Base-by-base conservation (phyloP, 2,888 invertebrate genomes). In the Drosophila melanosoma region DNA sequence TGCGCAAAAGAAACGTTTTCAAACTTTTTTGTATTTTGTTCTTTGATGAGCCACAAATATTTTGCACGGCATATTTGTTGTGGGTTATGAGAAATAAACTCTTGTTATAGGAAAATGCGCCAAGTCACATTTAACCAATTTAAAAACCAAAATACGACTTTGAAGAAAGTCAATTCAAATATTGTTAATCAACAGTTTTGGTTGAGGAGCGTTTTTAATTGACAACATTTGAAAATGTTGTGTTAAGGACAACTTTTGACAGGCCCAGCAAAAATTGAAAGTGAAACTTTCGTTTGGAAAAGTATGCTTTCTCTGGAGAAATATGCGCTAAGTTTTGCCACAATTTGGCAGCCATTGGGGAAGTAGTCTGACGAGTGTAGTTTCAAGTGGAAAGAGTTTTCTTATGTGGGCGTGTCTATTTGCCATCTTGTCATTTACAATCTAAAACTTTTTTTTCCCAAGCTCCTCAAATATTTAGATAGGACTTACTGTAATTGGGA, bases 161-260 rank as follows among this genome's bases (percentile, higher is more conserved):
- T 20, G 10, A 52, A 12, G 33, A 1, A 23, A 23, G 8, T 12
- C 11, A 32, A 15, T 12, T 33, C 3, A 56, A 26, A 36, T 3
- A 40, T 15, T 20, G 35, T 15, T 53, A 23, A 33, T 26, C 51
- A 42, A 48, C 36, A 38, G 36, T 33, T 33, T 26, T 20, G 40
- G 26, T 54, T 36, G 42, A 53, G 17, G 35, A 23, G 20, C 38
- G 38, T 20, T 45, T 53, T 49, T 72, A 69, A 69, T 69, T 62
- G 62, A 70, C 48, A 53, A 35, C 38, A 48, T 38, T 71, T 53
- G 32, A 54, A 40, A 71, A 53, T 53, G 0, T 15, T 29, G 29
- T 23, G 7, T 61, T 72, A 54, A 49, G 40, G 72, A 20, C 33
- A 56, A 73, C 51, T 70, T 70, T 70, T 11, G 36, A 42, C 20